Evolutionary conservation across 2,113 vertebrate genomes (phyloP).

Genomic region (Atrichornis clamosus): DNA sequence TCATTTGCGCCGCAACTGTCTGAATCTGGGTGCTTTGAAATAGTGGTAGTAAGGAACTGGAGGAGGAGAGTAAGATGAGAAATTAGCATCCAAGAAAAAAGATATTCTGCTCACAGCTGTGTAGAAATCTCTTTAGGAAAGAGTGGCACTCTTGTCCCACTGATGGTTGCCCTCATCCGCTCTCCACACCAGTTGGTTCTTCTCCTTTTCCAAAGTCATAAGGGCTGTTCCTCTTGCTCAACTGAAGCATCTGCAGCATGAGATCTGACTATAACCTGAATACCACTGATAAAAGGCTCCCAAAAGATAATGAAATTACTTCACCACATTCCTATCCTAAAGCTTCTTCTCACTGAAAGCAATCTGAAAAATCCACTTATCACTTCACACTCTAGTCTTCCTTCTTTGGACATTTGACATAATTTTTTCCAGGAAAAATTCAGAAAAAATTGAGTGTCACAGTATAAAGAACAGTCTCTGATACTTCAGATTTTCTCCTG

Average conservation of each 20-base stretch:
- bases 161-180: background rate
- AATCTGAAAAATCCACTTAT: background rate
- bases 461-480: background rate
- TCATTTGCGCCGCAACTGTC: background rate
- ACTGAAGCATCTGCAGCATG: background rate
- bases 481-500: background rate
- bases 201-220: background rate
- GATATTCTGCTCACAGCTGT: background rate
- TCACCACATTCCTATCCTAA: background rate
- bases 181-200: background rate
- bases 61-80: background rate
- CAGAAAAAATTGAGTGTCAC: background rate
- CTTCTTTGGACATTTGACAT: background rate
- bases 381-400: background rate
- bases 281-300: background rate
- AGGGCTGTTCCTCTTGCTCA: background rate
- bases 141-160: background rate
- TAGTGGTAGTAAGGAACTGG: background rate
- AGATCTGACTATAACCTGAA: background rate
- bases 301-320: background rate
- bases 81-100: background rate
- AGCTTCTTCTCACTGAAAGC: background rate
- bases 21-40: background rate
- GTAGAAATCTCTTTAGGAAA: background rate
- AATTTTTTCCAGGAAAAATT: background rate